A percentile compares a stretch with the other conserved stretches of the same genome.
Conservation (phyloP, 2,888 invertebrate genomes). For the Acleris emargana region DNA sequence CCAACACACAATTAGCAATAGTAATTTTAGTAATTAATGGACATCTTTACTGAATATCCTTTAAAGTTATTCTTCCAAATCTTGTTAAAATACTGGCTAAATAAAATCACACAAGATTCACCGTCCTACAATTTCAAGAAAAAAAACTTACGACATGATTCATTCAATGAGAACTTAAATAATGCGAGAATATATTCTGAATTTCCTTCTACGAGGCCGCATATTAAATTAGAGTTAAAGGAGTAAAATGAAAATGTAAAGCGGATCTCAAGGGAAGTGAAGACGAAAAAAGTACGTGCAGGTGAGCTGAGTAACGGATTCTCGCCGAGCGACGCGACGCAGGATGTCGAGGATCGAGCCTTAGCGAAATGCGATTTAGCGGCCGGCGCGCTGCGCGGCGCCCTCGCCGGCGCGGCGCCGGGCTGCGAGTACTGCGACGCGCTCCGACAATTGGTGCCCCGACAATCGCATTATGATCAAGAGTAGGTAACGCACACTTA, state of each 20-base stretch:
- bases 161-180: slow-evolving; percentile 65
- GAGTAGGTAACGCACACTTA: too few species aligned
- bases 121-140: slow-evolving; percentile 3
- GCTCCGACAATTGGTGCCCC: too few species aligned
- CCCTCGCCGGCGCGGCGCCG: too few species aligned
- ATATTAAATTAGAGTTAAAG: slow-evolving; percentile 77
- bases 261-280: slow-evolving; percentile 61
- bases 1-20: slow-evolving; percentile 22
- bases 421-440: too few species aligned
- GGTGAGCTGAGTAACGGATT: slow-evolving; percentile 47
- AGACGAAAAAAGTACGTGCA: slow-evolving; percentile 53
- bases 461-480: too few species aligned
- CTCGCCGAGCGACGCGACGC: slow-evolving; percentile 51
- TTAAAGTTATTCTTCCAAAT: background rate
- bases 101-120: slow-evolving; percentile 9
- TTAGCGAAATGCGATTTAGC: slow-evolving; percentile 62
- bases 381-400: too few species aligned
- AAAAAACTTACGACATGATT: slow-evolving; percentile 39
- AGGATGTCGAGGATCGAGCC: slow-evolving; percentile 51
- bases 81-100: background rate
- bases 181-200: slow-evolving; percentile 71
- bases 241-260: slow-evolving; percentile 75
- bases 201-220: slow-evolving; percentile 69
- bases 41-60: slow-evolving; percentile 3
- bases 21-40: slow-evolving; percentile 13